Evolutionary conservation across 2,888 invertebrate genomes (phyloP).

Genomic region (Autographa gamma): DNA sequence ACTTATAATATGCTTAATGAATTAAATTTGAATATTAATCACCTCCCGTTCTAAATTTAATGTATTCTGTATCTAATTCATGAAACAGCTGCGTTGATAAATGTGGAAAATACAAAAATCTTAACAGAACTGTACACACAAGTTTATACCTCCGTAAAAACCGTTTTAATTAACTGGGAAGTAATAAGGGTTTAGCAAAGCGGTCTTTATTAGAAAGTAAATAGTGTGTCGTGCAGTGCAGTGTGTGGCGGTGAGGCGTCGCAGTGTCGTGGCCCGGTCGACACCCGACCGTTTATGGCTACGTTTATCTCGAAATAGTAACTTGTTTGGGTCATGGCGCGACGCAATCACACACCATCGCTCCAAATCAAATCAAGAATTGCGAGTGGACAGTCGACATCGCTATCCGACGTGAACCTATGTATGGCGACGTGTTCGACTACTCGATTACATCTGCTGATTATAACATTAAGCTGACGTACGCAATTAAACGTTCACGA

Average conservation of each 20-base stretch:
- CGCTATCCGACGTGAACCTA: conserved; percentile 47
- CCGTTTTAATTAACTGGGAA: conserved; percentile 48
- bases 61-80: conserved; percentile 32
- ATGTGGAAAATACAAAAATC: background rate
- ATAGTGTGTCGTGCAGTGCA: conserved; percentile 49
- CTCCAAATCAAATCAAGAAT: conserved; percentile 80
- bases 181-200: conserved; percentile 59
- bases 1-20: conserved; percentile 61
- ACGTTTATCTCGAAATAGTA: conserved; percentile 87
- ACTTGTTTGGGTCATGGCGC: conserved; percentile 85
- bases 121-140: conserved; percentile 37
- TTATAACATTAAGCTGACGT: conserved; percentile 45
- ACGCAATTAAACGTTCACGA: conserved; percentile 56
- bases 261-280: conserved; percentile 69
- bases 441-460: conserved; percentile 47
- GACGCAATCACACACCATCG: conserved; percentile 83
- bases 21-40: conserved; percentile 66
- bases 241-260: conserved; percentile 60
- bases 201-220: conserved; percentile 79
- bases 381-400: conserved; percentile 58
- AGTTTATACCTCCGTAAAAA: conserved; percentile 48
- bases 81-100: background rate
- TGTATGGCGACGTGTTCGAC: conserved; percentile 37
- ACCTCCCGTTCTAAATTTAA: conserved; percentile 65
- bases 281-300: conserved; percentile 83